phyloP scores from a whole-genome alignment of 1,140 invertebrate genomes.

The Acromyrmex echinatior region DNA sequence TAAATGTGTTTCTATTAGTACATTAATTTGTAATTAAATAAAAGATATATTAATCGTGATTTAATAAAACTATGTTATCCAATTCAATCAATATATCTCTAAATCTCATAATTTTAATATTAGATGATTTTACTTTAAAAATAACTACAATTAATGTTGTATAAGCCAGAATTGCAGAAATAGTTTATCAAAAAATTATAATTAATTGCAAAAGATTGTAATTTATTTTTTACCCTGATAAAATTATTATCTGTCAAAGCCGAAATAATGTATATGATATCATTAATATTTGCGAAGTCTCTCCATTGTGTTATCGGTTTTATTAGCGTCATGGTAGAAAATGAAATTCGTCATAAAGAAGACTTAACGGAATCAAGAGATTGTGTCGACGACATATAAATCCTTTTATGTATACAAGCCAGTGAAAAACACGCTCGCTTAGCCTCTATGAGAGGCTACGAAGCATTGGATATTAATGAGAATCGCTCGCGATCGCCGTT shows the following conservation, averaged over 20 bases:
- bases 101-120: slow-evolving; percentile 6
- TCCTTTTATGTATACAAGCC: slow-evolving; percentile 35
- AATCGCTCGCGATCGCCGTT: slow-evolving; percentile 68
- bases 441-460: slow-evolving; percentile 35
- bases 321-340: slow-evolving; percentile 36
- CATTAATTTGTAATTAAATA: not conserved
- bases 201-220: not conserved
- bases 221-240: not conserved
- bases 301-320: slow-evolving; percentile 34
- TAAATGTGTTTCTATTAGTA: not conserved
- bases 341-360: slow-evolving; percentile 65
- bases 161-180: not conserved
- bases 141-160: slow-evolving; percentile 12
- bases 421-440: slow-evolving; percentile 53
- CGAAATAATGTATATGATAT: slow-evolving; percentile 11
- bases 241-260: not conserved
- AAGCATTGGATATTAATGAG: slow-evolving; percentile 68
- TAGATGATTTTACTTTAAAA: not conserved
- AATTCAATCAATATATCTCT: slow-evolving; percentile 8
- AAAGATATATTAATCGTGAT: not conserved
- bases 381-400: slow-evolving; percentile 47
- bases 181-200: not conserved
- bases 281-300: slow-evolving; percentile 14
- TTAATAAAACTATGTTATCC: not conserved
- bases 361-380: slow-evolving; percentile 67